Conservation (phyloP, 2,797 vertebrate genomes). For the Anisognathus igniventris region DNA sequence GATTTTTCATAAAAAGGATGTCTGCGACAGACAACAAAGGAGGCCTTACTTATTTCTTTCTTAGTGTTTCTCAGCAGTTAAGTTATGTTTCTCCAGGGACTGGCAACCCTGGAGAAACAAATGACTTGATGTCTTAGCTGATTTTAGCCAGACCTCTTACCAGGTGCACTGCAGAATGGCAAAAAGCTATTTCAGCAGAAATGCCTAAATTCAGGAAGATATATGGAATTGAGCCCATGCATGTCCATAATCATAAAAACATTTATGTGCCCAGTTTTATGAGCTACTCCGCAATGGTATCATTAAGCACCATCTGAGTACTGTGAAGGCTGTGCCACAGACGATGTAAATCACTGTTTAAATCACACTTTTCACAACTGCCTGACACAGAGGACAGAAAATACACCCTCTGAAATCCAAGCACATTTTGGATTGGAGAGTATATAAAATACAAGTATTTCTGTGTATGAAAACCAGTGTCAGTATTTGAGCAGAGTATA, state of each 20-base stretch:
- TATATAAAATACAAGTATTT: not conserved
- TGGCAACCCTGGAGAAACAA: not conserved
- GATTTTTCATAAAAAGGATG: no score
- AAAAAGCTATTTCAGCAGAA: constrained; percentile 7
- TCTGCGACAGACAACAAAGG: not conserved
- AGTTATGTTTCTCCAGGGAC: not conserved
- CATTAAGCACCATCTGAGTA: constrained; percentile 22
- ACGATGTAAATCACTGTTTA: not conserved
- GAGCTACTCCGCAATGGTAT: not conserved
- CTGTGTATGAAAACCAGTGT: not conserved
- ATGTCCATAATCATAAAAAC: constrained; percentile 8
- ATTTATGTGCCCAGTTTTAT: constrained; percentile 9
- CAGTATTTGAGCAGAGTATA: not conserved
- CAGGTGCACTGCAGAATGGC: not conserved
- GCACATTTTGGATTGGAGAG: not conserved
- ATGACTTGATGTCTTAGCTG: not conserved
- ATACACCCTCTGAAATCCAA: not conserved
- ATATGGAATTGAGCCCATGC: not conserved
- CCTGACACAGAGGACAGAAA: not conserved
- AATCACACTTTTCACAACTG: not conserved
- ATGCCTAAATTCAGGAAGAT: not conserved
- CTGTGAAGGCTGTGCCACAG: not conserved
- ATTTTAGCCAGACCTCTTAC: not conserved
- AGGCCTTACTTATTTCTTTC: not conserved
- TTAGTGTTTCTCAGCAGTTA: not conserved